Base-by-base conservation (phyloP, 2,888 invertebrate genomes). In the Xanthia icteritia region DNA sequence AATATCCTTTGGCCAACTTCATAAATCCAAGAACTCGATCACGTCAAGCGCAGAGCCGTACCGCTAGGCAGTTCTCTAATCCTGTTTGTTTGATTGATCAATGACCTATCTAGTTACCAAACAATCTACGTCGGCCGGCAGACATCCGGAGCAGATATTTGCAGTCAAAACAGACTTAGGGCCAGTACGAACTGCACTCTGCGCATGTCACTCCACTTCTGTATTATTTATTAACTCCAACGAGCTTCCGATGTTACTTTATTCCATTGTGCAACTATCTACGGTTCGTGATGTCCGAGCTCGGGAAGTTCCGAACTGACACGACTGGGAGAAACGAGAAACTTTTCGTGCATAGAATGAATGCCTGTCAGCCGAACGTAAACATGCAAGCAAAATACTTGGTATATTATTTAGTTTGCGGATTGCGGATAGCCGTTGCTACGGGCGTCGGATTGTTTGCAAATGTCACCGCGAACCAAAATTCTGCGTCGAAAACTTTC, bases 151-250 rank as follows among this genome's bases (percentile, higher is more conserved):
- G 92, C 94, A 95, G 95, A 95, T 94, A 95, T 95, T 94, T 96
- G 95, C 95, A 96, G 95, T 95, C 95, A 95, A 95, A 96, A 95
- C 94, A 95, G 95, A 95, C 93, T 94, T 94, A 94, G 92, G 91
- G 90, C 92, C 82, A 65, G 91, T 91, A 92, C 88, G 91, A 75
- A 88, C 86, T 90, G 93, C 95, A 94, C 94, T 95, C 94, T 94
- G 95, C 95, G 95, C 95, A 95, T 95, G 95, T 95, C 96, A 95
- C 93, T 95, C 94, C 89, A 88, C 92, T 93, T 92, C 94, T 94
- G 93, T 96, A 96, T 96, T 96, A 96, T 96, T 96, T 96, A 96
- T 96, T 96, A 96, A 96, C 95, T 95, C 94, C 95, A 96, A 96
- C 96, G 93, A 96, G 96, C 95, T 94, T 96, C 95, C 96, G 95